These are phyloP conservation scores for Coenonympha glycerion DNA, from an alignment of 2,888 invertebrate species.

Conservation along the genomic window DNA sequence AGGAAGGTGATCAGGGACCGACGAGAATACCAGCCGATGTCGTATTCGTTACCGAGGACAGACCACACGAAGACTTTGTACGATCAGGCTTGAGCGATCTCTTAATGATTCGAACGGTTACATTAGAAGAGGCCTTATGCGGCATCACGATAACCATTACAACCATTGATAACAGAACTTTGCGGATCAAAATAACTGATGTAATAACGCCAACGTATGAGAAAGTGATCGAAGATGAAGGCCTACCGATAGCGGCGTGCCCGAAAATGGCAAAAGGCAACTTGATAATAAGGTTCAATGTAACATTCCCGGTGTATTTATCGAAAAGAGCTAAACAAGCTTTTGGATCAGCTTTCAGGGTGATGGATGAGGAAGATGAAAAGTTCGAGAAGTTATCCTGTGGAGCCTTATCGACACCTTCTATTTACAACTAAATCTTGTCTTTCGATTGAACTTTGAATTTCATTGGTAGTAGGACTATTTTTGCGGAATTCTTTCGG, in stretches of 20 bases:
- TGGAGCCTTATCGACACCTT: slow-evolving; percentile 47
- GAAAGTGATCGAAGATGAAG: slow-evolving; percentile 82
- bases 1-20: slow-evolving; percentile 87
- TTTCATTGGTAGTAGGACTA: too few relatives aligned
- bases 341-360: slow-evolving; percentile 59
- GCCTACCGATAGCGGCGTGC: slow-evolving; percentile 80
- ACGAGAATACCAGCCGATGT: slow-evolving; percentile 85
- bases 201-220: slow-evolving; percentile 81
- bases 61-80: slow-evolving; percentile 79
- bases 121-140: slow-evolving; percentile 81
- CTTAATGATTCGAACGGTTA: slow-evolving; percentile 75
- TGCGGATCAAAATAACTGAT: slow-evolving; percentile 82
- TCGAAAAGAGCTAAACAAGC: slow-evolving; percentile 60
- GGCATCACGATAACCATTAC: slow-evolving; percentile 80
- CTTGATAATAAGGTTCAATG: slow-evolving; percentile 80
- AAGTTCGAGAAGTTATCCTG: slow-evolving; percentile 55
- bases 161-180: slow-evolving; percentile 81
- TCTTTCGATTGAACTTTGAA: not conserved
- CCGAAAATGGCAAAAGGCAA: slow-evolving; percentile 79
- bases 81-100: slow-evolving; percentile 81
- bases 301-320: slow-evolving; percentile 58
- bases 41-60: slow-evolving; percentile 83
- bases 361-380: slow-evolving; percentile 51
- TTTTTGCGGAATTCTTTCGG: too few relatives aligned
- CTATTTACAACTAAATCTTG: slow-evolving; percentile 29